phyloP scores from a whole-genome alignment of 2,113 vertebrate species.

The Nothobranchius kuhntae region DNA sequence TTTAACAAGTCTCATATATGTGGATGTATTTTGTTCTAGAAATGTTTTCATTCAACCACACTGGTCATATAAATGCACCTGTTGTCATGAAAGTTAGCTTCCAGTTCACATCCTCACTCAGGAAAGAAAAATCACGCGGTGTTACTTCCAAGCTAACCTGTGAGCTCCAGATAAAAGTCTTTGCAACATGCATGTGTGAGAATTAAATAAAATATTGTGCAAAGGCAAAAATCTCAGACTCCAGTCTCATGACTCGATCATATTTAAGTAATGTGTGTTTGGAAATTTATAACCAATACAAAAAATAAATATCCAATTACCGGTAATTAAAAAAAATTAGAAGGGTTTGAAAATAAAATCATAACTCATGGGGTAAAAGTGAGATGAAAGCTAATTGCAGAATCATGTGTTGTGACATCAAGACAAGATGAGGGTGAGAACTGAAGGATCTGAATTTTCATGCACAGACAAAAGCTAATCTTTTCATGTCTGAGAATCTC shows the following conservation, averaged over 20 bases:
- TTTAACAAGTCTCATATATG: no score
- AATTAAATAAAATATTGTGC: not conserved
- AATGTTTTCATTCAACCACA: no score
- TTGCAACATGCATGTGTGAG: not conserved
- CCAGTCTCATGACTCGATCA: not conserved
- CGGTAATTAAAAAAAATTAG: no score
- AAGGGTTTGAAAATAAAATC: no score
- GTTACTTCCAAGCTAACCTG: conserved; percentile 5
- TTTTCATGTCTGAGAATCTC: conserved; percentile 7
- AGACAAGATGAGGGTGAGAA: not conserved
- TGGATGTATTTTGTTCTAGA: no score
- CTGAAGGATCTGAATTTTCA: conserved; percentile 19
- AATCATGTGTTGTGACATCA: not conserved
- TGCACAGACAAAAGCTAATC: conserved; percentile 8
- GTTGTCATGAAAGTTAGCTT: conserved; percentile 22
- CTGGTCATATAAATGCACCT: not conserved
- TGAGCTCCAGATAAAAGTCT: conserved; percentile 5
- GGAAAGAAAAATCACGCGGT: conserved; percentile 16
- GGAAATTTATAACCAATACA: no score
- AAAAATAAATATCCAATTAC: no score
- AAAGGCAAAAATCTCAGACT: not conserved
- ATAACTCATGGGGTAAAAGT: no score
- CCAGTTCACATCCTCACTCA: conserved; percentile 6
- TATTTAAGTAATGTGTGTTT: not conserved
- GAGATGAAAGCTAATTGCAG: no score